Base-by-base conservation (phyloP, 2,888 invertebrate genomes). In the Volucella inanis region DNA sequence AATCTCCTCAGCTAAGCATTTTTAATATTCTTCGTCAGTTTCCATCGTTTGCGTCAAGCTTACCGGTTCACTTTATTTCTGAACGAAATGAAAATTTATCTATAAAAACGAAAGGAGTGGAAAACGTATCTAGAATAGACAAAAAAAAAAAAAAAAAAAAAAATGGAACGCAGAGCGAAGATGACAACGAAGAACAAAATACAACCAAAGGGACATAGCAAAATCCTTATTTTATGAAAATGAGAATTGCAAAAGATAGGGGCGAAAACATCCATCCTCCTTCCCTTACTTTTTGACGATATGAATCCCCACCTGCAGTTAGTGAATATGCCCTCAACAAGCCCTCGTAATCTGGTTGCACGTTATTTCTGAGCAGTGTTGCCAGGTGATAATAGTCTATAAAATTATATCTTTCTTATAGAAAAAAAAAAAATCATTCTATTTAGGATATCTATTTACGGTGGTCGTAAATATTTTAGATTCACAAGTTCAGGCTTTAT, bases 141-240 rank as follows among this genome's bases (percentile, higher is more conserved):
- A 22, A 59, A 9, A 50, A 18, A 22, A n/a, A 59, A 22, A 15
- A 38, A 10, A 9, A 18, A 9, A 49, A 4, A 10, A 39, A 2
- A 14, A 31, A 10, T 41, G 38, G 41, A 41, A 59, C 39, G 31
- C 31, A 31, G 6, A 74, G 41, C 43, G 31, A 65, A 18, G 14
- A 49, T 41, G 15, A 18, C 10, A 15, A 12, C n/a, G 45, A 54
- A 54, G 22, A 31, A 1, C 31, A 10, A 15, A 38, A 52, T 1
- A 70, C 65, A 54, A 57, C 62, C 43, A 39, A 77, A 68, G 78
- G 68, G 74, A 79, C 59, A 68, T 50, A 50, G 65, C 55, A 75
- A 71, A 84, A 81, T 85, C 71, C 85, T 67, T 80, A 71, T 81
- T 85, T 85, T 76, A 85, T 85, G 81, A 85, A 81, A 81, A 81